Evolutionary conservation across 2,888 invertebrate genomes (phyloP).

Genomic region (Nemoura dubitans): DNA sequence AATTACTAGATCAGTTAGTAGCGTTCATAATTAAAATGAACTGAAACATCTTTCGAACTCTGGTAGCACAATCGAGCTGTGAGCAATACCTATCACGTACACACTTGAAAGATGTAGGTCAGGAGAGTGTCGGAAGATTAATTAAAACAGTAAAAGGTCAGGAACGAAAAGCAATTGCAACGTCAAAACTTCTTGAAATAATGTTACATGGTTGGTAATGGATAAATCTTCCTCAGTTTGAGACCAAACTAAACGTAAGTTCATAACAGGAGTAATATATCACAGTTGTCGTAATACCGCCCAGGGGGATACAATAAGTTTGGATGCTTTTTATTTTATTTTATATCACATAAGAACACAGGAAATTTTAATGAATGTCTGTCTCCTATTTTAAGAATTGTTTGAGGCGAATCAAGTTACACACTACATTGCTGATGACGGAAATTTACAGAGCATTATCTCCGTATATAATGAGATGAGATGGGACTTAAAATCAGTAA

Average conservation of each 20-base stretch:
- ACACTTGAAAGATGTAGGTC: not conserved
- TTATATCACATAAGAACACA: not conserved
- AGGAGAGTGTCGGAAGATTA: not conserved
- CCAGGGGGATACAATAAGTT: not conserved
- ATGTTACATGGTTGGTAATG: not conserved
- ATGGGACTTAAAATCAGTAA: not conserved
- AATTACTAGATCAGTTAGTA: not conserved
- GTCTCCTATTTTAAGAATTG: not conserved
- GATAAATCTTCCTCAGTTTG: not conserved
- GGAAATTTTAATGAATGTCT: not conserved
- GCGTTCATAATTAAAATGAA: not conserved
- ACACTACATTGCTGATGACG: not conserved
- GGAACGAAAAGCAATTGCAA: not conserved
- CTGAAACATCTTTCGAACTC: not conserved
- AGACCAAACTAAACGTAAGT: not conserved
- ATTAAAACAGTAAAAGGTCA: slow-evolving; percentile 3
- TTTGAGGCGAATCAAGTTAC: not conserved
- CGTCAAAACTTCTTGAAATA: not conserved
- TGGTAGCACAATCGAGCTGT: not conserved
- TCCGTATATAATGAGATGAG: not conserved
- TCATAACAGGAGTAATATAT: not conserved
- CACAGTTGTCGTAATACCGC: not conserved
- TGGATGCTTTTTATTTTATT: not conserved
- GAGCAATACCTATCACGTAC: not conserved
- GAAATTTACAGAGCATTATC: not conserved